Percentiles rank a stretch among this genome's conserved stretches.
phyloP scores from a whole-genome alignment of 2,113 vertebrate species.

The Orthonyx spaldingii region DNA sequence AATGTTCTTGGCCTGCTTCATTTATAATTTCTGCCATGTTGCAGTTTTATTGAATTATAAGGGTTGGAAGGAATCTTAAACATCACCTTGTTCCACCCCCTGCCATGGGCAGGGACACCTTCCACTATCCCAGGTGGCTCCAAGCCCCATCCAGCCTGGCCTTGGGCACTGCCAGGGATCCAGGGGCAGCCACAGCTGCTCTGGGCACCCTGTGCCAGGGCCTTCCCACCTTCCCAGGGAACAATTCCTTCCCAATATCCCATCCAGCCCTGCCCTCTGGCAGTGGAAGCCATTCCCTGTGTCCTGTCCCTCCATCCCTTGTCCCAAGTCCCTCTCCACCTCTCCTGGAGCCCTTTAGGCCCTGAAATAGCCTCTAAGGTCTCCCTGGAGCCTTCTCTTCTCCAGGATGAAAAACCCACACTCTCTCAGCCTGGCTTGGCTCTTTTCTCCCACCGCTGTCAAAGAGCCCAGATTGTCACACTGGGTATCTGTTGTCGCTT shows the following conservation, averaged over 20 bases:
- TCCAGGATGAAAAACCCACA: background rate
- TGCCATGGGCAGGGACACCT: background rate
- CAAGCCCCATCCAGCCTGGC: background rate
- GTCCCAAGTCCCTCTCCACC: background rate
- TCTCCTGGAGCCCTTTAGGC: background rate
- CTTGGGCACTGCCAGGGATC: background rate
- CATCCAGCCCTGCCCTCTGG: fast-evolving
- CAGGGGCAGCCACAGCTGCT: background rate
- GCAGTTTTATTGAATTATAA: background rate
- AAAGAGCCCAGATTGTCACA: background rate
- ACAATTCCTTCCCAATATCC: background rate
- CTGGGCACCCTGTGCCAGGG: background rate
- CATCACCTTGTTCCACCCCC: background rate
- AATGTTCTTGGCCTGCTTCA: background rate
- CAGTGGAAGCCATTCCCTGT: background rate
- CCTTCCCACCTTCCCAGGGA: fast-evolving
- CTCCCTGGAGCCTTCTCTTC: background rate
- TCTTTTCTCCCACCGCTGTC: background rate
- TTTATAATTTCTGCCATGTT: background rate
- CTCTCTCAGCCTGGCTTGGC: background rate
- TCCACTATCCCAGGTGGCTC: background rate
- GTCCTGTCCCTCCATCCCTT: background rate
- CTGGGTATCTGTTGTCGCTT: background rate
- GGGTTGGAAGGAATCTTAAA: background rate
- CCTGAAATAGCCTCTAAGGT: fast-evolving